Percentiles rank a stretch among this genome's conserved stretches.
Evolutionary conservation across 2,888 invertebrate species (phyloP).

Genomic region (Terebella lapidaria): DNA sequence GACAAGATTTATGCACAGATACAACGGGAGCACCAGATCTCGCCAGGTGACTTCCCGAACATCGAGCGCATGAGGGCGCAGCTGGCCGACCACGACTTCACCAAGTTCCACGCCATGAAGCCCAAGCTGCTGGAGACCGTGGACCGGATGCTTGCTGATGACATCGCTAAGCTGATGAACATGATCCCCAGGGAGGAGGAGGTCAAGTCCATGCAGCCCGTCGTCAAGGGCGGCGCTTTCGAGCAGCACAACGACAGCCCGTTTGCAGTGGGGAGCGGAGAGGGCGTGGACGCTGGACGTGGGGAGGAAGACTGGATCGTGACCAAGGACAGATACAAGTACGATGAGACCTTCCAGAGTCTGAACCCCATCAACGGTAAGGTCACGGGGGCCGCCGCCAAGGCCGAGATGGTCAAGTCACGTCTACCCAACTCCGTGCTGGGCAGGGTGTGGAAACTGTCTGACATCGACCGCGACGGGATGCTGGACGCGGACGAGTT

Average conservation of each 20-base stretch:
- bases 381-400: conserved; percentile 79
- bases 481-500: conserved; percentile 94
- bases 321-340: conserved; percentile 77
- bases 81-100: conserved; percentile 66
- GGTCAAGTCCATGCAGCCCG: conserved; percentile 15
- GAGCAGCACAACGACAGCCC: conserved; percentile 74
- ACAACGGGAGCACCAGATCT: conserved; percentile 84
- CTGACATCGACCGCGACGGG: conserved; percentile 94
- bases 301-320: conserved; percentile 98
- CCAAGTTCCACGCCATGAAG: conserved; percentile 86
- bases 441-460: conserved; percentile 92
- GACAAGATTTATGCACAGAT: conserved; percentile 81
- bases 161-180: conserved; percentile 91
- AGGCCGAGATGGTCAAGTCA: conserved; percentile 89
- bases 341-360: conserved; percentile 65
- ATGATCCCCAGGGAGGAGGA: conserved; percentile 87
- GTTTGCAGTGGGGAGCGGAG: conserved; percentile 56
- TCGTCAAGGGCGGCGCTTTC: conserved; percentile 83
- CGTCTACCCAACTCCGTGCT: conserved; percentile 95
- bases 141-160: conserved; percentile 91
- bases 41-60: conserved; percentile 96
- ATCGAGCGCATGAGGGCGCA: conserved; percentile 85
- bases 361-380: conserved; percentile 83
- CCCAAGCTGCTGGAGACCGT: conserved; percentile 86
- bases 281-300: conserved; percentile 90